These are phyloP conservation scores for Peromyscus melanophrys DNA, from an alignment of 2,797 vertebrate species.

Conservation along the genomic window DNA sequence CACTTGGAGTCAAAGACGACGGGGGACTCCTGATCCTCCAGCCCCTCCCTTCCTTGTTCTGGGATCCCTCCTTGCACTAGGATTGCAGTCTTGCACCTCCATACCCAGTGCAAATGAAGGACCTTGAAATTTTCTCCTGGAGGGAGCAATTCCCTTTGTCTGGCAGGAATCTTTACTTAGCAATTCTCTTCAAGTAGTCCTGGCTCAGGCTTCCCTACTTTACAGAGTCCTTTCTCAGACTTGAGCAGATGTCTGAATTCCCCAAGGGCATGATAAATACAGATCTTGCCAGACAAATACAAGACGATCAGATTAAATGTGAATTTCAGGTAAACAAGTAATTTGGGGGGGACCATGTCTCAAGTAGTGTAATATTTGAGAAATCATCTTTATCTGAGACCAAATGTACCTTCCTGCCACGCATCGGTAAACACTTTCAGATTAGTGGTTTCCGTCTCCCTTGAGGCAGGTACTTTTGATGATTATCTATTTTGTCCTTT, in stretches of 20 bases:
- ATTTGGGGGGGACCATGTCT: background rate
- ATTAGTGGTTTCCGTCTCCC: background rate
- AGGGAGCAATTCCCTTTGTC: background rate
- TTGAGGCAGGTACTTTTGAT: slow-evolving; percentile 35
- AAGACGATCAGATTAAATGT: slow-evolving; percentile 3
- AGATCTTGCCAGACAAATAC: slow-evolving; percentile 19
- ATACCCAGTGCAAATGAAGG: background rate
- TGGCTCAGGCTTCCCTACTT: background rate
- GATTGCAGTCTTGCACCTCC: background rate
- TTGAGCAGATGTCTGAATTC: background rate
- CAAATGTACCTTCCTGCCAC: background rate
- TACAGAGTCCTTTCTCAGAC: slow-evolving; percentile 23
- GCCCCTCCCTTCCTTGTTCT: background rate
- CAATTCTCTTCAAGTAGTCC: background rate
- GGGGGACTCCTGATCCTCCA: no score
- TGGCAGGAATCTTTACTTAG: background rate
- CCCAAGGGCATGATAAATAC: background rate
- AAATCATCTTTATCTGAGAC: slow-evolving; percentile 54
- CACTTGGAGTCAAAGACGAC: background rate
- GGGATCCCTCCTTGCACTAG: background rate
- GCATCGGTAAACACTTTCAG: background rate
- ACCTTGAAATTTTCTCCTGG: background rate
- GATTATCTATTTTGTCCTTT: slow-evolving; percentile 37
- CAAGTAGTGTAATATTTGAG: background rate
- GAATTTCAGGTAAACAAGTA: slow-evolving; percentile 39